Conservation (phyloP, 2,797 vertebrate genomes). For the Gallinago stenura region DNA sequence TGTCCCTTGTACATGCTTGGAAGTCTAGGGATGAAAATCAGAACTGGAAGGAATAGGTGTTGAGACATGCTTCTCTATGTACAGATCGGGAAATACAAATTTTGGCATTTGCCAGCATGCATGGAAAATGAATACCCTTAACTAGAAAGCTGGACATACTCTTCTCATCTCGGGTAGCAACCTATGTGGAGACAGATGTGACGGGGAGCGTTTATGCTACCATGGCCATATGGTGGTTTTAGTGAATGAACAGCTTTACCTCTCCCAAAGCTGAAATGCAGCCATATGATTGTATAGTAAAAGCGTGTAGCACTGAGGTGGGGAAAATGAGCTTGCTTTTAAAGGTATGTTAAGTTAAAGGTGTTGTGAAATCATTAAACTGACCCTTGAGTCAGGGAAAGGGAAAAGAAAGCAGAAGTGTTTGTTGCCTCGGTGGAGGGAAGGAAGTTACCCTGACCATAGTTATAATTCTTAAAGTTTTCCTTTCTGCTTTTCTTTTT, state of each 20-base stretch:
- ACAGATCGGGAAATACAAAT: not conserved
- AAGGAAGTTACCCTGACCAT: not conserved
- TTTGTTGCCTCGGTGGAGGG: fast-evolving
- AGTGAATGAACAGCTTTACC: not conserved
- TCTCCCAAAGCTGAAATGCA: not conserved
- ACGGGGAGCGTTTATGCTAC: not conserved
- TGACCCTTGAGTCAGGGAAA: not conserved
- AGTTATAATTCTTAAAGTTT: not conserved
- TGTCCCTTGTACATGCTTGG: not conserved
- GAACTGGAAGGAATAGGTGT: not conserved
- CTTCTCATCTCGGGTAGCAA: not conserved
- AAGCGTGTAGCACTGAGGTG: not conserved
- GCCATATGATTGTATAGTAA: not conserved
- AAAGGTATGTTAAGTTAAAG: not conserved
- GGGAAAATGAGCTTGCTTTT: not conserved
- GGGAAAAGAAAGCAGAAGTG: not conserved
- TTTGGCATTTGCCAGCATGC: not conserved
- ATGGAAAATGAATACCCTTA: not conserved
- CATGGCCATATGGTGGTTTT: not conserved
- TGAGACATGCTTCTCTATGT: not conserved
- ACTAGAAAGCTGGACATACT: not conserved
- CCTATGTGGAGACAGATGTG: not conserved
- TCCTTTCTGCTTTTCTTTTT: not conserved
- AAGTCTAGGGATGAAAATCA: not conserved
- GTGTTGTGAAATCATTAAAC: not conserved